Evolutionary conservation across 2,888 invertebrate species (phyloP), one percentile per base, ranked within the genome.

Genomic region (Latrodectus elegans): DNA sequence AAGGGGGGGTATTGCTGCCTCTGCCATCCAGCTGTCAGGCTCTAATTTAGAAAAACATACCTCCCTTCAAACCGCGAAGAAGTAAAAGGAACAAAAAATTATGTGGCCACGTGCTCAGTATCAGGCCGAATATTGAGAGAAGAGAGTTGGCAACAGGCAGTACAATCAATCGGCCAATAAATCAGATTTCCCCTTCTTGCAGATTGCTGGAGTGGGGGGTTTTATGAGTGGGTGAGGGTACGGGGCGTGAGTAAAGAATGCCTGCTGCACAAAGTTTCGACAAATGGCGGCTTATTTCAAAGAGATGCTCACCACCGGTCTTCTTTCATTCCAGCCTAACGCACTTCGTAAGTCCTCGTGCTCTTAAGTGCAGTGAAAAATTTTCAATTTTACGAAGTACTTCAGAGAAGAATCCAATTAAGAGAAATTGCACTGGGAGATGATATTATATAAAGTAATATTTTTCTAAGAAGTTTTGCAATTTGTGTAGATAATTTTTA

Each of bases 101-200:
- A 82, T 81, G 51, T 12, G 52, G 75, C 70, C 82, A 82, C 75
- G 82, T 82, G 82, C 68, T 82, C 75, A 53, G 51, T 49, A 70
- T 82, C 82, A 70, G 51, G 68, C 53, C 38, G 26, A 75, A 67
- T 68, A 75, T 51, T 70, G 11, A 49, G 53, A 75, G 68, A 82
- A 14, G n/a, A 70, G 82, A 70, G 70, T 75, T 82, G 82, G 82
- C 82, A 82, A 82, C 75, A 82, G 82, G 82, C 82, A n/a, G 75
- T 82, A 75, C 82, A 82, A 82, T 82, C 82, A 82, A 82, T 82
- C 74, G 82, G 73, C 82, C 82, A 82, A 82, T 82, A 75, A 75
- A 82, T 82, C 82, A 82, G 75, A 38, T 68, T 75, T 60, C 17
- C 38, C 75, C 6, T 55, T 38, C 67, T 55, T 75, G 22, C 17